phyloP scores from a whole-genome alignment of 2,888 invertebrate species.

The Celastrina argiolus region DNA sequence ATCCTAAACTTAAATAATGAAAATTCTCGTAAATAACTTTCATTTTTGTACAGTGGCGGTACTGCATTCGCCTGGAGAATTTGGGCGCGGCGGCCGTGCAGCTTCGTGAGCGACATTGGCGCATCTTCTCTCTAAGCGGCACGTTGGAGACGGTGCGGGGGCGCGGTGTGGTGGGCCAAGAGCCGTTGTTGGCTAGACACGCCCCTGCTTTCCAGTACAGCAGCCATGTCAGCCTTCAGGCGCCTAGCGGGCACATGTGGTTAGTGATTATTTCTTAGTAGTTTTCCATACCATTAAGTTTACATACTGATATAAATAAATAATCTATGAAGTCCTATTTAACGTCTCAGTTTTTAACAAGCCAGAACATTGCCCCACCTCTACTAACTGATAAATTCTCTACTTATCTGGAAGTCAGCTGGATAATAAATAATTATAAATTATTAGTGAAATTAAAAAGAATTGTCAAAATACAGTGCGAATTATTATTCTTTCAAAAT shows the following conservation, averaged over 20 bases:
- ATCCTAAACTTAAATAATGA: too few relatives aligned
- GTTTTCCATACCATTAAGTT: too few relatives aligned
- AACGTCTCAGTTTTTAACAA: too few relatives aligned
- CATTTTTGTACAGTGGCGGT: constrained; percentile 85
- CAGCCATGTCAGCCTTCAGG: constrained; percentile 97
- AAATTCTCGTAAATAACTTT: not conserved
- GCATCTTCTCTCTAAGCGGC: constrained; percentile 95
- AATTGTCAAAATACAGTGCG: too few relatives aligned
- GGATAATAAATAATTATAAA: too few relatives aligned
- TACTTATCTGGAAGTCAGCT: too few relatives aligned
- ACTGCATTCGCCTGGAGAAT: constrained; percentile 98
- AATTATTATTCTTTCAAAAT: too few relatives aligned
- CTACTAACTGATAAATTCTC: too few relatives aligned
- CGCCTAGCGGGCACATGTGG: constrained; percentile 99
- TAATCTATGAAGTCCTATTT: too few relatives aligned
- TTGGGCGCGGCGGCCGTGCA: constrained; percentile 93
- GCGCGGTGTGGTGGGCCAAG: constrained; percentile 98
- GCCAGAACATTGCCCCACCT: too few relatives aligned
- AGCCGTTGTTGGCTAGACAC: constrained; percentile 91
- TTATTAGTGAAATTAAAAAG: too few relatives aligned
- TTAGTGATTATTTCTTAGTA: constrained; percentile 51
- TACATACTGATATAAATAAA: too few relatives aligned
- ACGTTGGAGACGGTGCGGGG: constrained; percentile 96
- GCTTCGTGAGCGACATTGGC: constrained; percentile 97
- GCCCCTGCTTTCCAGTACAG: constrained; percentile 98